phyloP scores from a whole-genome alignment of 2,888 invertebrate species.

The Drosophila nigritarsus region DNA sequence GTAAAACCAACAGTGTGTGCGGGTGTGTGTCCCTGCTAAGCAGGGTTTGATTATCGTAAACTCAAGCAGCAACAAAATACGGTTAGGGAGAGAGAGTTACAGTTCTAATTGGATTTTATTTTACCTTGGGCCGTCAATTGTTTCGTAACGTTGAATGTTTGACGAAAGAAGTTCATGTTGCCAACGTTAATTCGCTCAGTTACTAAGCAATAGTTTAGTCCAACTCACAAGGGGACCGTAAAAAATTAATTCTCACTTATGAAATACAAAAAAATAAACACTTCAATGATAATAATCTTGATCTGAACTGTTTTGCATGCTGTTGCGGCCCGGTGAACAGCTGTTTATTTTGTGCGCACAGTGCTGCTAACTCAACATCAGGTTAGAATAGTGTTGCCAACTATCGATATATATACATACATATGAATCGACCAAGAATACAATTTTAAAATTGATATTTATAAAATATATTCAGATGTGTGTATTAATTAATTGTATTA shows the following conservation, averaged over 20 bases:
- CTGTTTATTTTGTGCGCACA: conserved; percentile 20
- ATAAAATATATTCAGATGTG: neutral
- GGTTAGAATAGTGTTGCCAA: neutral
- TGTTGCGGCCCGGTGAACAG: conserved; percentile 36
- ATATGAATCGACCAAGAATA: neutral
- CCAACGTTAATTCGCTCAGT: neutral
- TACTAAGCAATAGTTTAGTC: neutral
- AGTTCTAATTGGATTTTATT: neutral
- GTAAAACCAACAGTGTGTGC: neutral
- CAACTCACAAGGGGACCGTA: neutral
- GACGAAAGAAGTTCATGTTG: conserved; percentile 84
- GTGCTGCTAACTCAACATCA: conserved; percentile 28
- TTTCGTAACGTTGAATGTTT: conserved; percentile 84
- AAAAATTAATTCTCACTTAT: conserved; percentile 13
- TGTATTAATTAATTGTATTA: neutral
- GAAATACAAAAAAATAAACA: neutral
- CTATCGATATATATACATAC: neutral
- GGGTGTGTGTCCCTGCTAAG: conserved; percentile 5
- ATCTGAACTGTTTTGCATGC: conserved; percentile 21
- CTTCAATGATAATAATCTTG: conserved; percentile 18
- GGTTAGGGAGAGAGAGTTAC: neutral
- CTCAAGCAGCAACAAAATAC: neutral
- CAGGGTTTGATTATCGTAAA: neutral
- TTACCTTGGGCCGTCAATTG: conserved; percentile 82
- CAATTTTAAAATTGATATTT: neutral